Evolutionary conservation across 2,888 invertebrate species (phyloP), one percentile per base, ranked within the genome.

Genomic region (Sarcophaga caerulescens): DNA sequence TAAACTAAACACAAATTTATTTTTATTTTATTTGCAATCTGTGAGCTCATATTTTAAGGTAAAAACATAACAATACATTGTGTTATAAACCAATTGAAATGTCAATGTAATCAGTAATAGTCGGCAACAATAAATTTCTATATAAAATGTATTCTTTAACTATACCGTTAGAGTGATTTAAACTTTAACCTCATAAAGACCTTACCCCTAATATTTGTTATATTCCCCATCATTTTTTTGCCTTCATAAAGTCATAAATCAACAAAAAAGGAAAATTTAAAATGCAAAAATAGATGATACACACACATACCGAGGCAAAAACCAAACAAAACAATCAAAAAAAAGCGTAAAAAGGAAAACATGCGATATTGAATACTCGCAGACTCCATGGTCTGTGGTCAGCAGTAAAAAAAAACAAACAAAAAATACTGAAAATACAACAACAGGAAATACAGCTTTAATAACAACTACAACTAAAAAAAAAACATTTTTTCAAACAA

Each of bases 311-410:
- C 0, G 10, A 35, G 35, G 19, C 35, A 68, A 62, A 52, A 68
- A 23, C 6, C 35, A 35, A 35, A 2, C 23, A 35, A 73, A 57
- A 14, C 1, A 14, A 17, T 35, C 10, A 8, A 35, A 35, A 44
- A 4, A 77, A 77, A 52, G 78, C 83, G 73, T 83, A 68, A 62
- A 83, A 83, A 83, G 23, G 73, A 47, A 83, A 78, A 77, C 71
- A 73, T 45, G 73, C 66, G 75, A 75, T 84, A 75, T 66, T 71
- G 70, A 76, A 70, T 75, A 17, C 44, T 63, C 63, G 60, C 44
- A 76, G 65, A 71, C 63, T 47, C 2, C 35, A 2, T 65, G 14
- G 52, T 8, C 35, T 10, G 17, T 52, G 45, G 52, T 62, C 35
- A 57, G n/a, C 21, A 44, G 23, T 21, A 69, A 25, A 66, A 66